A percentile compares a stretch with the other conserved stretches of the same genome.
phyloP scores from a whole-genome alignment of 2,113 vertebrate genomes.

The Psettodes erumei region DNA sequence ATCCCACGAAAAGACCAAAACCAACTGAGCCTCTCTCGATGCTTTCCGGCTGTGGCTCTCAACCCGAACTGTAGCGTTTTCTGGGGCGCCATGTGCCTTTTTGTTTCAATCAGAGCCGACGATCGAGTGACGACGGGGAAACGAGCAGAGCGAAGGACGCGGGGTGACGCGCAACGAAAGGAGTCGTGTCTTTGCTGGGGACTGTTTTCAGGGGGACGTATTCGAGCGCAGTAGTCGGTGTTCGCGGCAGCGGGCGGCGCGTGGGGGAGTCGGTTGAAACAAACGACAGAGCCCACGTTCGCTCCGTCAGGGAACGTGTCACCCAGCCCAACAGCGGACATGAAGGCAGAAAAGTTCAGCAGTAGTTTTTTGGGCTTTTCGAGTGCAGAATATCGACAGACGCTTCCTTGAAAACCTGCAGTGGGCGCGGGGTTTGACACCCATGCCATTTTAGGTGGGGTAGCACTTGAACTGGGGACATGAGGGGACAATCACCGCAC shows the following conservation, averaged over 20 bases:
- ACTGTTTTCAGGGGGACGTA: neutral
- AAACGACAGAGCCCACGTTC: neutral
- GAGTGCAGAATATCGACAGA: neutral
- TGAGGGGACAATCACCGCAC: slow-evolving; percentile 66
- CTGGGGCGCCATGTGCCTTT: neutral
- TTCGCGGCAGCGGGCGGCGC: neutral
- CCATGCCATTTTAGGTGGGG: slow-evolving; percentile 18
- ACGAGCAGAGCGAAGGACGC: neutral
- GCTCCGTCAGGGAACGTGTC: neutral
- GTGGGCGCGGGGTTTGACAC: slow-evolving; percentile 23
- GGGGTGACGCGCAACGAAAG: neutral
- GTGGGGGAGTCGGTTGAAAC: neutral
- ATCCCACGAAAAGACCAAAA: slow-evolving; percentile 4
- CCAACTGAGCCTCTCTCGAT: neutral
- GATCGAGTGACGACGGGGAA: neutral
- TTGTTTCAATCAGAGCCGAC: neutral
- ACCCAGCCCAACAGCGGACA: neutral
- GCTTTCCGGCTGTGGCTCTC: neutral
- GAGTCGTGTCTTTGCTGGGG: neutral
- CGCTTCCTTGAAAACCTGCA: neutral
- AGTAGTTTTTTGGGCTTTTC: slow-evolving; percentile 5
- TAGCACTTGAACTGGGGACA: slow-evolving; percentile 45
- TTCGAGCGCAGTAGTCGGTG: neutral
- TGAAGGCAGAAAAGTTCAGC: neutral
- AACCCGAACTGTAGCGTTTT: neutral